Percentiles rank a stretch among this genome's conserved stretches.
phyloP scores from a whole-genome alignment of 2,113 vertebrate genomes.

The Riparia riparia region DNA sequence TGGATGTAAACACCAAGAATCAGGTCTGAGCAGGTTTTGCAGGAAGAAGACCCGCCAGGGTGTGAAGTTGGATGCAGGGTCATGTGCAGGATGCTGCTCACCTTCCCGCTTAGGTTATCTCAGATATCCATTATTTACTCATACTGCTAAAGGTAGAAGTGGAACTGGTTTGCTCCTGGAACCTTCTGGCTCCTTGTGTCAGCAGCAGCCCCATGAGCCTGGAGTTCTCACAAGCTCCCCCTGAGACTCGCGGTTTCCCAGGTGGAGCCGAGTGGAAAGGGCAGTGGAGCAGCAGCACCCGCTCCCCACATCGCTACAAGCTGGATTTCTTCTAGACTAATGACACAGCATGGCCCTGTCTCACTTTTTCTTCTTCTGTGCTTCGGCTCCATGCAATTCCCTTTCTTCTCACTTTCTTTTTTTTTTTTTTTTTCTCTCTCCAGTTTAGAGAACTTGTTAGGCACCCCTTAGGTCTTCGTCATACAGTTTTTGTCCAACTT shows the following conservation, averaged over 20 bases:
- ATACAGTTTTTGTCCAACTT: background rate
- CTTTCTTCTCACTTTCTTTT: accelerated
- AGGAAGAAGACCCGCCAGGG: background rate
- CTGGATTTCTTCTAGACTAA: background rate
- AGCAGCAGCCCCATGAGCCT: accelerated
- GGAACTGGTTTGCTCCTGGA: background rate
- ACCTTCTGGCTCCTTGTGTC: background rate
- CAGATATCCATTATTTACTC: background rate
- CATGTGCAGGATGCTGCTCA: background rate
- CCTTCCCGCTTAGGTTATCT: background rate
- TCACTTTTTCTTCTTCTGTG: background rate
- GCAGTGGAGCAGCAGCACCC: background rate
- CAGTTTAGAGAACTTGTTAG: constrained; percentile 3
- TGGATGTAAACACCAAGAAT: background rate
- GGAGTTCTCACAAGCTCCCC: background rate
- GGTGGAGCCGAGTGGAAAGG: background rate
- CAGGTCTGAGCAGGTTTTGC: background rate
- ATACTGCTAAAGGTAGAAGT: background rate
- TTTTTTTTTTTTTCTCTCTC: background rate
- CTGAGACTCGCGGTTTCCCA: accelerated
- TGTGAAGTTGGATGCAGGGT: background rate
- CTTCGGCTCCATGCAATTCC: background rate
- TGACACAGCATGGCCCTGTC: background rate
- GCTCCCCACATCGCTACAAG: accelerated
- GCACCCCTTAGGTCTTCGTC: background rate